Conservation (phyloP, 2,797 vertebrate genomes). For the Neopelma chrysocephalum region DNA sequence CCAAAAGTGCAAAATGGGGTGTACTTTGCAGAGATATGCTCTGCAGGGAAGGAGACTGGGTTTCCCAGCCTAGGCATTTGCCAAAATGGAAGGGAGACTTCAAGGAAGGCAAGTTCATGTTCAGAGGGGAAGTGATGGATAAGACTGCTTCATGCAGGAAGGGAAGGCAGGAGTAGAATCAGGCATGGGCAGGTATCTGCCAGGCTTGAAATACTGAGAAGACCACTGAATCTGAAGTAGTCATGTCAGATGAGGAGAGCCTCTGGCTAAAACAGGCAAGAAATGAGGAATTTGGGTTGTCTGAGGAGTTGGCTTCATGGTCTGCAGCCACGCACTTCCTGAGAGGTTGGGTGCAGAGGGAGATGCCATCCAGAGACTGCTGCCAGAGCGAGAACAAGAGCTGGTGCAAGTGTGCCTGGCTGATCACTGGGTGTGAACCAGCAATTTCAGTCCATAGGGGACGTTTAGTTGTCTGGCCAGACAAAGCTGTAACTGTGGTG, state of each 20-base stretch:
- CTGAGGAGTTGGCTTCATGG: neutral
- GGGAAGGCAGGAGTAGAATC: neutral
- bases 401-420: neutral
- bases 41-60: neutral
- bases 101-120: neutral
- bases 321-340: neutral
- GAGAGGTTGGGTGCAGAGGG: neutral
- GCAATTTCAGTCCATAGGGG: neutral
- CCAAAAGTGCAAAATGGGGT: neutral
- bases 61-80: neutral
- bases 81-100: neutral
- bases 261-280: neutral
- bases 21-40: neutral
- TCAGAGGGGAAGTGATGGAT: neutral
- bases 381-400: neutral
- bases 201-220: neutral
- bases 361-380: neutral
- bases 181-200: neutral
- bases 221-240: neutral
- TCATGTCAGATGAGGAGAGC: neutral
- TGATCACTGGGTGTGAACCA: neutral
- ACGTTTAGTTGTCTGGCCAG: rapidly evolving
- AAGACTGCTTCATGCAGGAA: neutral
- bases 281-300: neutral
- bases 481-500: neutral